Evolutionary conservation across 2,113 vertebrate genomes (phyloP).

Genomic region (Carassius carassius): DNA sequence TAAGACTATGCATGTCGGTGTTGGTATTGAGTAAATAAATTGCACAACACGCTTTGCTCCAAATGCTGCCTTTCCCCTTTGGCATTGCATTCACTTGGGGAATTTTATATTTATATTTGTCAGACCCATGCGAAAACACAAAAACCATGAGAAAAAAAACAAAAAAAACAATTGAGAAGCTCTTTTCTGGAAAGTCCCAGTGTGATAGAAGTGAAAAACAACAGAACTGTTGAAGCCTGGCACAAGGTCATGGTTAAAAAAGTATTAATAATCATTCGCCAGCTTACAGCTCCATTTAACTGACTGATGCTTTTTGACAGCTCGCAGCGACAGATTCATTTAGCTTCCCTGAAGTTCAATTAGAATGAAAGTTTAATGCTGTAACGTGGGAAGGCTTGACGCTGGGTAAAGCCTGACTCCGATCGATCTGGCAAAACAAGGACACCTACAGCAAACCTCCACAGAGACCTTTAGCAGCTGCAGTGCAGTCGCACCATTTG

Average conservation of each 20-base stretch:
- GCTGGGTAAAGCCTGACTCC: slow-evolving; percentile 58
- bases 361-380: slow-evolving; percentile 70
- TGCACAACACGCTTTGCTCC: neutral
- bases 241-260: slow-evolving; percentile 74
- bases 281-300: slow-evolving; percentile 73
- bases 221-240: slow-evolving; percentile 59
- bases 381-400: slow-evolving; percentile 67
- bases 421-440: slow-evolving; percentile 61
- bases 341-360: slow-evolving; percentile 74
- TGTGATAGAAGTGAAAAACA: slow-evolving; percentile 54
- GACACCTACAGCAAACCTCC: slow-evolving; percentile 47
- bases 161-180: neutral
- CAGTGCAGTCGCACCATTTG: neutral
- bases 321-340: slow-evolving; percentile 69
- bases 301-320: slow-evolving; percentile 77
- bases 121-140: neutral
- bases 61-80: slow-evolving; percentile 1
- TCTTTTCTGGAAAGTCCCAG: neutral
- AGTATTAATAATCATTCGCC: slow-evolving; percentile 64
- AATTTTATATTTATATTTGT: slow-evolving; percentile 16
- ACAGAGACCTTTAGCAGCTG: slow-evolving; percentile 43
- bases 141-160: neutral
- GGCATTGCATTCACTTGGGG: neutral
- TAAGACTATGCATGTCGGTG: neutral
- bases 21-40: neutral